Evolutionary conservation across 2,888 invertebrate species (phyloP), one percentile per base, ranked within the genome.

Genomic region (Ptilodon capucinus): DNA sequence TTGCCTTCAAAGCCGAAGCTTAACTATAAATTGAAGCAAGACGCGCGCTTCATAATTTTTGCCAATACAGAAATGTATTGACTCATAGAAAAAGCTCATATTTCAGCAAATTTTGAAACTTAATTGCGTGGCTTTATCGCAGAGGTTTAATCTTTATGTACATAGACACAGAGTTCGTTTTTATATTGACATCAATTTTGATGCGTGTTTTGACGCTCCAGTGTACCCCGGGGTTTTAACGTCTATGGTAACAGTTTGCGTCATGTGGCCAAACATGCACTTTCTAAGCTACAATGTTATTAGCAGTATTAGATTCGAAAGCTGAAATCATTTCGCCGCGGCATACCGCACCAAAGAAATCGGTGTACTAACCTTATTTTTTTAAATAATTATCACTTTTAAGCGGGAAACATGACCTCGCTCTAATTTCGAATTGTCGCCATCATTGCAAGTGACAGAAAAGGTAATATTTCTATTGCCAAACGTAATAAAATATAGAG

Each of bases 361-460:
- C 44, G 21, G 9, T 38, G 25, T 8, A n/a, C n/a, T n/a, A 47
- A 46, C 28, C 36, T 39, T 35, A 39, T 39, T 42, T 19, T 30
- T 41, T 44, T 21, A 39, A 55, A 46, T 48, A 36, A 51, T 42
- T 47, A 39, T 11, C 8, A 14, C n/a, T 13, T 39, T 39, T 39
- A 7, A 49, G 48, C 49, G 42, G 44, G 43, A 44, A 59, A 47
- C 44, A 50, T 62, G 64, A 59, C 76, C 69, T 72, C 61, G 71
- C 66, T 69, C 75, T 58, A 71, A 70, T 69, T 78, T 30, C 39
- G 38, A 35, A 46, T 40, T 57, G 40, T 52, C 43, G 51, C 40
- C 44, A 63, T 50, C 42, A 46, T 55, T 63, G 51, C 47, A 50
- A 44, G 4, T 1, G 25, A 61, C n/a, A 13, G 30, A 28, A 44